These are phyloP conservation scores for Ceratina japonica DNA, from an alignment of 1,140 invertebrate genomes.

Conservation along the genomic window DNA sequence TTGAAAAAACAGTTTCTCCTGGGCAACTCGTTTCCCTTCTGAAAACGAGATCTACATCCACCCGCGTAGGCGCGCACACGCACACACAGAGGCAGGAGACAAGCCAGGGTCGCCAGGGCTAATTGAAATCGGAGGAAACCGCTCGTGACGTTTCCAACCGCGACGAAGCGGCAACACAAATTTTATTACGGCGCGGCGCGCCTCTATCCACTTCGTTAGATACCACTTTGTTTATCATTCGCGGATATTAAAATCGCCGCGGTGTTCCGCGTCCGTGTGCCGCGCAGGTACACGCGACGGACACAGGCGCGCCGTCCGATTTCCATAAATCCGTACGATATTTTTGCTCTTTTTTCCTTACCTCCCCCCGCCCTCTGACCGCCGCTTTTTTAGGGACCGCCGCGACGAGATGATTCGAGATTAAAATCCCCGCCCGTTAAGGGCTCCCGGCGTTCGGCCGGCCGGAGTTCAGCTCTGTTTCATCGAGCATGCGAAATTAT, in stretches of 20 bases:
- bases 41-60: not conserved
- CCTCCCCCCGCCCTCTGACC: not conserved
- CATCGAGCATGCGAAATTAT: slow-evolving; percentile 24
- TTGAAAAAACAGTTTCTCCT: not conserved
- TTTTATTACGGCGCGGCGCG: slow-evolving; percentile 67
- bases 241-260: slow-evolving; percentile 69
- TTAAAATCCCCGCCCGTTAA: slow-evolving; percentile 29
- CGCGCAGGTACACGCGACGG: not conserved
- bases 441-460: slow-evolving; percentile 22
- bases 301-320: not conserved
- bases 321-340: slow-evolving; percentile 25
- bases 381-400: not conserved
- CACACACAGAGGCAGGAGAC: not conserved
- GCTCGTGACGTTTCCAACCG: slow-evolving; percentile 63
- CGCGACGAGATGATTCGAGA: slow-evolving; percentile 15
- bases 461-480: not conserved
- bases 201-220: slow-evolving; percentile 72
- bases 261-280: slow-evolving; percentile 39
- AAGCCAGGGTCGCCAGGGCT: slow-evolving; percentile 43
- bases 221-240: slow-evolving; percentile 74
- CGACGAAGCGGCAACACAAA: slow-evolving; percentile 63
- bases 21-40: not conserved
- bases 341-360: not conserved
- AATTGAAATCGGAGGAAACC: slow-evolving; percentile 70
- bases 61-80: no score